Conservation (phyloP, 2,797 vertebrate genomes). For the Parauchenoglanis ngamensis region DNA sequence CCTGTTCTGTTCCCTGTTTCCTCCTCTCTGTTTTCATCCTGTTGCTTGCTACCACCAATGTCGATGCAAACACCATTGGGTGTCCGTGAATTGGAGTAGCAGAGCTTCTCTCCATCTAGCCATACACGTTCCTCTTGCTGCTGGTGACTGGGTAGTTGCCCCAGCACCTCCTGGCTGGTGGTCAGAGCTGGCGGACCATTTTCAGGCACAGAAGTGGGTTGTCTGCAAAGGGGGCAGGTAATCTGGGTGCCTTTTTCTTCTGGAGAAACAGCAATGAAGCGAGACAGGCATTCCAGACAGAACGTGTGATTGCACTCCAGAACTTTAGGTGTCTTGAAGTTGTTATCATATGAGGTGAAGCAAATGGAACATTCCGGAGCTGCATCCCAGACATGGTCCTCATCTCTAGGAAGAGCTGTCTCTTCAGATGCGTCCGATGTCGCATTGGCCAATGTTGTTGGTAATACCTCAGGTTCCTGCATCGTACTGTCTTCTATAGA, state of each 20-base stretch:
- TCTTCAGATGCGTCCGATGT: not conserved
- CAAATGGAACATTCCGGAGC: constrained; percentile 83
- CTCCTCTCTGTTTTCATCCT: constrained; percentile 43
- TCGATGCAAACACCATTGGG: constrained; percentile 74
- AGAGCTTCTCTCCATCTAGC: constrained; percentile 81
- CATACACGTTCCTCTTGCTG: constrained; percentile 75
- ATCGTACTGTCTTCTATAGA: constrained; percentile 24
- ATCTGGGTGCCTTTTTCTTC: constrained; percentile 68
- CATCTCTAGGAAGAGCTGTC: constrained; percentile 16
- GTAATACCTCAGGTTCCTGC: constrained; percentile 33
- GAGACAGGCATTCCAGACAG: constrained; percentile 83
- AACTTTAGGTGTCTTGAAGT: constrained; percentile 82
- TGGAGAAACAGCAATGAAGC: constrained; percentile 70
- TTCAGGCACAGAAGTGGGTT: constrained; percentile 72
- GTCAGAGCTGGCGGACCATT: constrained; percentile 72
- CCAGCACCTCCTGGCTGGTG: constrained; percentile 78
- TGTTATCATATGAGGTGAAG: constrained; percentile 81
- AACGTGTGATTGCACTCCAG: constrained; percentile 81
- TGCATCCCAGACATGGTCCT: constrained; percentile 64
- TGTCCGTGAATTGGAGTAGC: constrained; percentile 66
- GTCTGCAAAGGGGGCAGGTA: constrained; percentile 81
- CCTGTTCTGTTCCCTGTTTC: constrained; percentile 5
- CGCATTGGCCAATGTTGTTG: not conserved
- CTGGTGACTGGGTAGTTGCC: constrained; percentile 73
- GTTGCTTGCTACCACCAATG: constrained; percentile 73